Evolutionary conservation across 2,888 invertebrate genomes (phyloP).

Genomic region (Yponomeuta malinellus): DNA sequence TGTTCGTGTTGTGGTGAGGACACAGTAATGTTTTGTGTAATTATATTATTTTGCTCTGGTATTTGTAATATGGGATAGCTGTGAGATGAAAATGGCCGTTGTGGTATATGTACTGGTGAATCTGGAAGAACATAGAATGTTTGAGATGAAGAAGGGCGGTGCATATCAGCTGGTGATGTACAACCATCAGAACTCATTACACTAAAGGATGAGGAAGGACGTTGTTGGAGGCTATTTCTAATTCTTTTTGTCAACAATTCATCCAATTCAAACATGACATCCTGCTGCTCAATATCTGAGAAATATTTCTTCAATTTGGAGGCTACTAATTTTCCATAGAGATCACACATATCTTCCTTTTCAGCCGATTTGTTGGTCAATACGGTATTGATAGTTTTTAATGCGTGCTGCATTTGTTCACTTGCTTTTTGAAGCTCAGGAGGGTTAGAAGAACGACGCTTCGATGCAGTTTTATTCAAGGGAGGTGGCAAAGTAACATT

Average conservation of each 20-base stretch:
- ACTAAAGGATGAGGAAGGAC: background rate
- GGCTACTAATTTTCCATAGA: conserved; percentile 19
- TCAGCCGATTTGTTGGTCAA: conserved; percentile 18
- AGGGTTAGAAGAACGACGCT: conserved; percentile 18
- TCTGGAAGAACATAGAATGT: too few relatives aligned
- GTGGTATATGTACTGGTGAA: too few relatives aligned
- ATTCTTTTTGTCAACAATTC: conserved; percentile 12
- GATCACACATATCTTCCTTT: conserved; percentile 19
- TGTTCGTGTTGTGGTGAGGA: too few relatives aligned
- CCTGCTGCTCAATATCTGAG: conserved; percentile 11
- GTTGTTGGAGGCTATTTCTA: background rate
- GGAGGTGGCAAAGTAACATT: too few relatives aligned
- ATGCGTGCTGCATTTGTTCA: conserved; percentile 18
- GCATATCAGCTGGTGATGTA: too few relatives aligned
- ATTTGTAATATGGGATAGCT: too few relatives aligned
- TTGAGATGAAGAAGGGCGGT: too few relatives aligned
- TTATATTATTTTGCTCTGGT: too few relatives aligned
- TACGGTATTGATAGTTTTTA: conserved; percentile 6
- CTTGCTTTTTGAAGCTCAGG: conserved; percentile 19
- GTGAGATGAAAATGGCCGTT: too few relatives aligned
- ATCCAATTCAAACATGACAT: conserved; percentile 13
- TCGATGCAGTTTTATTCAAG: background rate
- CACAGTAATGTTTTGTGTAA: too few relatives aligned
- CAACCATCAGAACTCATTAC: background rate
- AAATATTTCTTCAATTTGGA: conserved; percentile 18